Evolutionary conservation across 2,888 invertebrate genomes (phyloP).

Genomic region (Drepana falcataria): DNA sequence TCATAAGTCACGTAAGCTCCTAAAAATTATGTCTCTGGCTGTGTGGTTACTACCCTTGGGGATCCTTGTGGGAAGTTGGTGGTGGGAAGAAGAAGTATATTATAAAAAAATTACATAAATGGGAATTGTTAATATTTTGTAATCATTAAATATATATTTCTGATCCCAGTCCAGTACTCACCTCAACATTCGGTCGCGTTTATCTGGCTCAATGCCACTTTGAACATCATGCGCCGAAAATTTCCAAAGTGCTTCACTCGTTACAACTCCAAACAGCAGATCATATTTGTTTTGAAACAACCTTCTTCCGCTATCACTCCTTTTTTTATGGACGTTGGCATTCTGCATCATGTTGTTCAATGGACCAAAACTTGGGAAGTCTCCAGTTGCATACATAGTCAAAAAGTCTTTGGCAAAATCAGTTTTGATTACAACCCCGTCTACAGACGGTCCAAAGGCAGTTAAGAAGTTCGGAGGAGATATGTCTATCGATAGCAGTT

Average conservation of each 20-base stretch:
- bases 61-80: no score
- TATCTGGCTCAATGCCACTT: slow-evolving; percentile 92
- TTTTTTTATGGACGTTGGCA: slow-evolving; percentile 77
- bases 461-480: slow-evolving; percentile 89
- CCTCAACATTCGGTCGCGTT: slow-evolving; percentile 89
- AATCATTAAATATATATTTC: no score
- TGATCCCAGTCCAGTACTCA: slow-evolving; percentile 16
- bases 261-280: slow-evolving; percentile 93
- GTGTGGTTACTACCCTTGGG: no score
- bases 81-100: no score
- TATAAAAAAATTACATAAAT: no score
- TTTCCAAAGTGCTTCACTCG: slow-evolving; percentile 94
- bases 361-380: slow-evolving; percentile 81
- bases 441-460: slow-evolving; percentile 95
- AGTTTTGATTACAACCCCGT: slow-evolving; percentile 94
- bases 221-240: slow-evolving; percentile 91
- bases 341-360: slow-evolving; percentile 75
- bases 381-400: slow-evolving; percentile 83
- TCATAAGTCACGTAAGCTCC: no score
- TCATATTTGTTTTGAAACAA: slow-evolving; percentile 85
- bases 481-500: slow-evolving; percentile 86
- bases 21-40: no score
- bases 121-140: no score
- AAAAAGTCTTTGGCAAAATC: slow-evolving; percentile 90
- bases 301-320: slow-evolving; percentile 80